phyloP scores from a whole-genome alignment of 2,888 invertebrate genomes.

The Drosophila antonietae region DNA sequence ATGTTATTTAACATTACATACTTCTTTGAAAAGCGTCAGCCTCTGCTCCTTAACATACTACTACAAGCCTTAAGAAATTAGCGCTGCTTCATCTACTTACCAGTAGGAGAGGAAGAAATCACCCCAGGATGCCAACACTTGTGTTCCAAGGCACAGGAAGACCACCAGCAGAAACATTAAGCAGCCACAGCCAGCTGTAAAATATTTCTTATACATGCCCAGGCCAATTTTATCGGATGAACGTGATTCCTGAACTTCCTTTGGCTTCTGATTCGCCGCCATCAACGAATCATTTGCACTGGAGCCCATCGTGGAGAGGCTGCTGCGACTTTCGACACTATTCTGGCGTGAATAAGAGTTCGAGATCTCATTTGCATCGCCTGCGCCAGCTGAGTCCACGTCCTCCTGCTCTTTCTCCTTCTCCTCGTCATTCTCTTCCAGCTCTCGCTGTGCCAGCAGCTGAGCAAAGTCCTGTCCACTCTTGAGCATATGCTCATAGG shows the following conservation, averaged over 20 bases:
- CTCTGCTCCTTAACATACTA: too few species aligned
- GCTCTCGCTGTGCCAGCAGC: constrained; percentile 86
- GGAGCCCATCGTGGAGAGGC: constrained; percentile 85
- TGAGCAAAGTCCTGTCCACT: constrained; percentile 92
- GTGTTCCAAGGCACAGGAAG: constrained; percentile 88
- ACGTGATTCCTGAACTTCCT: constrained; percentile 86
- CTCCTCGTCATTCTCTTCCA: constrained; percentile 45
- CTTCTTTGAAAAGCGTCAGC: too few species aligned
- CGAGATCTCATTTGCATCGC: constrained; percentile 2
- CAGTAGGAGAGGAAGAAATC: constrained; percentile 93
- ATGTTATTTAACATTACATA: too few species aligned
- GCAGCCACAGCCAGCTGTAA: constrained; percentile 89
- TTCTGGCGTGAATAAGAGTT: constrained; percentile 62
- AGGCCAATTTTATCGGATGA: constrained; percentile 87
- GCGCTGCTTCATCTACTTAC: constrained; percentile 75
- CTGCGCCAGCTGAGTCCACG: constrained; percentile 18
- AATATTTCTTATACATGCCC: constrained; percentile 88
- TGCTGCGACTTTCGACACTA: constrained; percentile 79
- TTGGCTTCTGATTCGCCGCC: constrained; percentile 50
- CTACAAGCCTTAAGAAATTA: too few species aligned
- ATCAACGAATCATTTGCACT: constrained; percentile 53
- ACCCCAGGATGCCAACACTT: constrained; percentile 89
- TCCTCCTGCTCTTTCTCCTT: constrained; percentile 32
- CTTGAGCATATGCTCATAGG: constrained; percentile 89
- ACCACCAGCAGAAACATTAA: constrained; percentile 87